These are phyloP conservation scores for Rafetus swinhoei DNA, from an alignment of 2,113 vertebrate genomes.

Conservation along the genomic window DNA sequence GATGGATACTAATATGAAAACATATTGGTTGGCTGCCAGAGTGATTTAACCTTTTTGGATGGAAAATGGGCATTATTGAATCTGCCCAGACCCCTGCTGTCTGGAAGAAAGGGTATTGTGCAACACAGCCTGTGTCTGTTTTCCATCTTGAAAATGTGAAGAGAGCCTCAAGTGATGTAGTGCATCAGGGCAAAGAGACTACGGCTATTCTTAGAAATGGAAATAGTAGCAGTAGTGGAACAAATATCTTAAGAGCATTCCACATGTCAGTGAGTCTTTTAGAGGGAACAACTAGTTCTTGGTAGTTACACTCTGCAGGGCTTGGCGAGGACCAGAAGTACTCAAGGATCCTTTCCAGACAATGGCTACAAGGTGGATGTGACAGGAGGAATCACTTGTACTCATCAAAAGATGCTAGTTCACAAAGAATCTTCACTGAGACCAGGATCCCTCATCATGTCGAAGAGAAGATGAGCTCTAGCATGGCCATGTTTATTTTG, in stretches of 20 bases:
- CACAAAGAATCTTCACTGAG: too few species aligned
- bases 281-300: not conserved
- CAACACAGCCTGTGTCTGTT: not conserved
- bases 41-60: not conserved
- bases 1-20: not conserved
- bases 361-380: not conserved
- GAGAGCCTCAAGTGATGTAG: not conserved
- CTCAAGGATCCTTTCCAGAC: not conserved
- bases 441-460: not conserved
- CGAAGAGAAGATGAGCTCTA: not conserved
- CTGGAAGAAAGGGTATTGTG: not conserved
- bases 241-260: not conserved
- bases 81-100: not conserved
- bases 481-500: not conserved
- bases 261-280: not conserved
- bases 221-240: not conserved
- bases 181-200: not conserved
- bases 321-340: not conserved
- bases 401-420: not conserved
- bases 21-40: not conserved
- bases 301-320: not conserved
- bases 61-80: not conserved
- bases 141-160: not conserved
- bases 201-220: not conserved
- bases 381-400: not conserved